Percentiles rank a stretch among this genome's conserved stretches.
Evolutionary conservation across 2,797 vertebrate genomes (phyloP).

Genomic region (Mormyrus proboscirostris): DNA sequence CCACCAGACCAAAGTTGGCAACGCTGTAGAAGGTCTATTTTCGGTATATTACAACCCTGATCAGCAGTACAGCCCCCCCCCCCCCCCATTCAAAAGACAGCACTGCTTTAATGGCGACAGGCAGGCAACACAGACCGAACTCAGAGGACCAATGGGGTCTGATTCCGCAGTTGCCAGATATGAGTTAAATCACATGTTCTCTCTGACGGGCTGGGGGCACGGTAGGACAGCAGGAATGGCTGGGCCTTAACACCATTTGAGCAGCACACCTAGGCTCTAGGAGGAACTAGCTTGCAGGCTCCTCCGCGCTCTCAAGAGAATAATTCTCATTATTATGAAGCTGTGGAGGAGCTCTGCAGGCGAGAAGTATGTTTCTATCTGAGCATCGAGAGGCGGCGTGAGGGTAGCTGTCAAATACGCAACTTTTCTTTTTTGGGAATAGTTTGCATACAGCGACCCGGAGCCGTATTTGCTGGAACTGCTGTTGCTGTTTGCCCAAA

Average conservation of each 20-base stretch:
- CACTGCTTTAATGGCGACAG: neutral
- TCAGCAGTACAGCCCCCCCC: neutral
- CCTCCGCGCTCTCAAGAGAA: neutral
- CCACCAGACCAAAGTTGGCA: neutral
- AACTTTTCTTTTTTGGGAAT: neutral
- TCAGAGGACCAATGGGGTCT: neutral
- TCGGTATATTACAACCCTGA: neutral
- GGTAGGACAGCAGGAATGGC: neutral
- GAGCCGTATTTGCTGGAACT: neutral
- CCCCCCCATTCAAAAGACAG: neutral
- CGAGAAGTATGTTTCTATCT: neutral
- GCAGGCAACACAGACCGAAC: neutral
- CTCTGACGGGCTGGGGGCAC: neutral
- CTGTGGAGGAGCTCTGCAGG: neutral
- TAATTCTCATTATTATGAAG: neutral
- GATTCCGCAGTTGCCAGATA: neutral
- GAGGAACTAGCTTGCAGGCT: neutral
- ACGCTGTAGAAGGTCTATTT: neutral
- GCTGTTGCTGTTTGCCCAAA: neutral
- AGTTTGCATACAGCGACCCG: neutral
- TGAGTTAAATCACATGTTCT: neutral
- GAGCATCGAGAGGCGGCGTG: neutral
- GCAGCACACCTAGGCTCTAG: neutral
- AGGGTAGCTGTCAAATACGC: neutral
- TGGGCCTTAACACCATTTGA: neutral